These are phyloP conservation scores for Temnothorax longispinosus DNA, from an alignment of 1,140 invertebrate species.

Conservation along the genomic window DNA sequence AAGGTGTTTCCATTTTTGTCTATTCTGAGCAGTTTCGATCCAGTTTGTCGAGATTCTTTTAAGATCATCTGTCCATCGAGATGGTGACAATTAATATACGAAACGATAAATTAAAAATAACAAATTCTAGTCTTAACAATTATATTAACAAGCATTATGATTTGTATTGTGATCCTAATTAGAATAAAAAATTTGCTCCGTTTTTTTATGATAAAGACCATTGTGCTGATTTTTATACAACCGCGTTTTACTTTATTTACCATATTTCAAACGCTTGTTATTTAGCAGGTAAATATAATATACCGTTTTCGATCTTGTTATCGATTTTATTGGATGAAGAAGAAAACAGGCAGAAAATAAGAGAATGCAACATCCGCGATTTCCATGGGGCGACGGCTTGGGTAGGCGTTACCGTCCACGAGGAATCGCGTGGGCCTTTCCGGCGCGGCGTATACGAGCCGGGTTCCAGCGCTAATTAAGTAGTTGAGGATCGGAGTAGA, in stretches of 20 bases:
- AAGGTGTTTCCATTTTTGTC: too few species aligned
- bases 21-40: too few species aligned
- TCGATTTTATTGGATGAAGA: neutral
- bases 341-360: conserved; percentile 2
- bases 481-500: conserved; percentile 65
- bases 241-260: neutral
- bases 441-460: conserved; percentile 28
- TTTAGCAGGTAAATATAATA: neutral
- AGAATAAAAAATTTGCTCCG: neutral
- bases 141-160: too few species aligned
- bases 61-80: too few species aligned
- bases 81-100: too few species aligned
- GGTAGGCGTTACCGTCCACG: conserved; percentile 26
- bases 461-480: conserved; percentile 68
- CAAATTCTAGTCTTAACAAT: too few species aligned
- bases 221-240: neutral
- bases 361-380: neutral
- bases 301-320: neutral
- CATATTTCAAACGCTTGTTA: neutral
- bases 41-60: too few species aligned
- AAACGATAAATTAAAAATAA: too few species aligned
- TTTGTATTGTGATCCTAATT: too few species aligned
- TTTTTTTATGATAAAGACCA: neutral
- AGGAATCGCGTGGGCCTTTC: conserved; percentile 23
- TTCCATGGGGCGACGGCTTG: conserved; percentile 3